Percentiles rank a stretch among this genome's conserved stretches.
phyloP scores from a whole-genome alignment of 92 coral and sea anemone species.

The Galaxea fascicularis region DNA sequence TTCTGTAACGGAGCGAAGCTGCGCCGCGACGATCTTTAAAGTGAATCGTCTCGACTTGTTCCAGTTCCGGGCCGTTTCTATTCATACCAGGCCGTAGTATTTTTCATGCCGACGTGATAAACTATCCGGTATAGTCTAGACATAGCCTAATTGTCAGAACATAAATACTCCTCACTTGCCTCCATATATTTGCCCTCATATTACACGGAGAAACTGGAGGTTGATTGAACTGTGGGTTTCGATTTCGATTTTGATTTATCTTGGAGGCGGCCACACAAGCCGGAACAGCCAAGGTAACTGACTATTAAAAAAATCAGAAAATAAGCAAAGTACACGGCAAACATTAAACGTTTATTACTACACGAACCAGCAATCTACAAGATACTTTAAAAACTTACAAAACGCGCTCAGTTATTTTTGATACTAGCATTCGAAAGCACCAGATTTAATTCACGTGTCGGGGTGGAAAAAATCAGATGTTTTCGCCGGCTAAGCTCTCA shows the following conservation, averaged over 20 bases:
- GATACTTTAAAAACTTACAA: conserved; percentile 27
- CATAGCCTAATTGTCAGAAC: too few species aligned
- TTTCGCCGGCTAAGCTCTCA: background rate
- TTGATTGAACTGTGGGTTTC: too few species aligned
- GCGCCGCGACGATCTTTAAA: too few species aligned
- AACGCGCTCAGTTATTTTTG: conserved; percentile 3
- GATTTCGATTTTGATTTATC: background rate
- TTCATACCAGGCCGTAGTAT: too few species aligned
- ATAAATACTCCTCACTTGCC: too few species aligned
- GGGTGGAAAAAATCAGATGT: background rate
- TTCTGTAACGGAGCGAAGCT: too few species aligned
- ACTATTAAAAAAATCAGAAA: background rate
- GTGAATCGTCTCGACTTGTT: too few species aligned
- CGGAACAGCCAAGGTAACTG: background rate
- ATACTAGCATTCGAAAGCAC: conserved; percentile 8
- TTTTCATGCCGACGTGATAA: too few species aligned
- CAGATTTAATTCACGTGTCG: background rate
- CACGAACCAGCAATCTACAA: conserved; percentile 12
- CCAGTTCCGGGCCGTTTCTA: too few species aligned
- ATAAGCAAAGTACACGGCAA: background rate
- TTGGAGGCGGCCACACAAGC: background rate
- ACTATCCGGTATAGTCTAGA: too few species aligned
- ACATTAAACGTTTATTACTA: conserved; percentile 18
- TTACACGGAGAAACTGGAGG: too few species aligned
- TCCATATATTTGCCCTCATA: too few species aligned